Evolutionary conservation across 2,888 invertebrate species (phyloP), one percentile per base, ranked within the genome.

Genomic region (Sepiola atlantica): DNA sequence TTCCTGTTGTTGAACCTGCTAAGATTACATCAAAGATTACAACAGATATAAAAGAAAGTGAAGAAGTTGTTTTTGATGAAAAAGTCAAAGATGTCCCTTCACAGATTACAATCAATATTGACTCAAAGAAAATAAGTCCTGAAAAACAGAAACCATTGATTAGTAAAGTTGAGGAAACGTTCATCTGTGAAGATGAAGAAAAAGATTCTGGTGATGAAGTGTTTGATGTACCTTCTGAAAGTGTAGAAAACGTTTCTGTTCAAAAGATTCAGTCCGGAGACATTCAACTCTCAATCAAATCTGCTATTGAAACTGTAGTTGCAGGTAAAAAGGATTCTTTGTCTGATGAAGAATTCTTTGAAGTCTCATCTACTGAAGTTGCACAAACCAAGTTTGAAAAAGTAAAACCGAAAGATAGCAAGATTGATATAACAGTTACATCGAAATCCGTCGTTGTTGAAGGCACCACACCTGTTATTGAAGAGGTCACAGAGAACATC

Each of bases 1-100:
- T 92, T 35, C 94, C 90, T 55, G 54, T 94, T 10, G 94, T 93
- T 55, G 94, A 92, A 54, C n/a, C 35, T n/a, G 54, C 28, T 55
- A 54, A 24, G 95, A 90, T 94, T 93, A 77, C 35, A 94, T 93
- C 94, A 95, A 28, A 20, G 93, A 94, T 55, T 16, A 92, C 24
- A 8, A 92, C 92, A 21, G 54, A 54, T 28, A 54, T n/a, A 18
- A 94, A 94, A 55, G 94, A 94, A 32, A 92, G 92, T 28, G 28
- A 94, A 93, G 94, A 91, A 32, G 57, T 90, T 32, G 61, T 61
- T 35, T 94, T 93, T 90, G 94, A 94, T 77, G 94, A 94, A 24
- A 77, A 92, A 8, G n/a, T 92, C 12, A 94, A 24, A 35, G 55
- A 94, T 90, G 54, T 45, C 45, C 77, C 93, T 93, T 35, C 57